Evolutionary conservation across 2,888 invertebrate species (phyloP), one percentile per base, ranked within the genome.

Genomic region (Cryptophagus acutangulus): DNA sequence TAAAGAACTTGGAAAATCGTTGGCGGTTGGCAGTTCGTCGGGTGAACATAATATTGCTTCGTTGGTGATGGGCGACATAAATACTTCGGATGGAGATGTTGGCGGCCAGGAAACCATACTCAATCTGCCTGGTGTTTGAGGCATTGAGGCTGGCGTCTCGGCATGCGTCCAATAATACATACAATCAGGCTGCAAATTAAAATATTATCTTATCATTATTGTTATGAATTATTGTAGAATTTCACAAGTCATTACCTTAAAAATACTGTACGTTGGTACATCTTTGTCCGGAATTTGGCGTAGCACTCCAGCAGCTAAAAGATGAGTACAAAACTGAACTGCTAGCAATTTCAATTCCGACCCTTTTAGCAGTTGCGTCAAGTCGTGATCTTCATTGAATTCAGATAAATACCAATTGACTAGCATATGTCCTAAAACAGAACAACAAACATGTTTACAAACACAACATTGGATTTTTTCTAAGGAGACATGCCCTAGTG

Each of bases 161-260:
- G 84, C 84, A 65, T 88, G 86, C 15, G 87, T 79, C 92, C 92
- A 93, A 66, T 84, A 87, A 71, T 93, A 93, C 84, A 90, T 89
- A 62, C 87, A 77, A 69, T 86, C 88, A 43, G 88, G 85, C 92
- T 92, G 71, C 18, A 78, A 54, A 40, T 20, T 6, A n/a, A n/a
- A n/a, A n/a, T n/a, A n/a, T n/a, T n/a, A n/a, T n/a, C n/a, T n/a
- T n/a, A n/a, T n/a, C n/a, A n/a, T n/a, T n/a, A n/a, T n/a, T n/a
- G n/a, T n/a, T n/a, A n/a, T n/a, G n/a, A n/a, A n/a, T n/a, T n/a
- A n/a, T n/a, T n/a, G n/a, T n/a, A n/a, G n/a, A n/a, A n/a, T n/a
- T n/a, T n/a, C n/a, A n/a, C n/a, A n/a, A n/a, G n/a, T n/a, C n/a
- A 6, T 69, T 69, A 88, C 88, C 78, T 83, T 79, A 69, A 88